Base-by-base conservation (phyloP, 2,113 vertebrate species). In the Gavialis gangeticus region DNA sequence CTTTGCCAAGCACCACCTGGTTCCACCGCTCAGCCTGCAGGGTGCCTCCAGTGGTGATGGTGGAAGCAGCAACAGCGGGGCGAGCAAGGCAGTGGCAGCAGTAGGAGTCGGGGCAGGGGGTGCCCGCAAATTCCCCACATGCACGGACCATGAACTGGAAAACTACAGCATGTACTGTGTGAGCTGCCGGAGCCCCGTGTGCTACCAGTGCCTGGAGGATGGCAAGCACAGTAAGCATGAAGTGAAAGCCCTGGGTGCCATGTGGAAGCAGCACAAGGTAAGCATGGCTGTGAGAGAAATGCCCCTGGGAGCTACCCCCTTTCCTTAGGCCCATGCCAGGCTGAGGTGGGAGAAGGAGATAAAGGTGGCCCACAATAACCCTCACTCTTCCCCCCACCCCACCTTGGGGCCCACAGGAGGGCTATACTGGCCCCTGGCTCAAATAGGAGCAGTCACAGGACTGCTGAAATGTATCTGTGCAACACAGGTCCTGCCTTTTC, bases 231-330 rank as follows among this genome's bases (percentile, higher is more conserved):
- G 93, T 89, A 98, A 99, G 82, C 99, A 99, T 95, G 99, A 99
- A 71, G 98, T 99, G 77, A 99, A 98, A 93, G 98, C 99, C 2
- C 97, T 99, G 95, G 98, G 99, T 0, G 98, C 98, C 93, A 97
- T 99, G 98, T 99, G 99, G 99, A 99, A 99, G 92, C 99, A 99
- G 83, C 99, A 99, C 98, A 99, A 99, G 98, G 99, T 99, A 97
- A 98, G 98, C 46, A 13, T 13, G 12, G 3, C 1, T 3, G 8
- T 46, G 46, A 46, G 46, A 46, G 46, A 46, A 46, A 46, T 46
- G 46, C 46, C 46, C 46, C 46, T 46, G 46, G 46, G 46, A 46
- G 46, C 46, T 46, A 19, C 10, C 64, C n/a, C 30, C 16, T 10
- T 69, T 46, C 46, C n/a, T 69, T 62, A 28, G 1, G 4, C 17